Conservation (phyloP, 37 sponge, comb jelly and placozoan genomes). For the Dysidea cf. avara region DNA sequence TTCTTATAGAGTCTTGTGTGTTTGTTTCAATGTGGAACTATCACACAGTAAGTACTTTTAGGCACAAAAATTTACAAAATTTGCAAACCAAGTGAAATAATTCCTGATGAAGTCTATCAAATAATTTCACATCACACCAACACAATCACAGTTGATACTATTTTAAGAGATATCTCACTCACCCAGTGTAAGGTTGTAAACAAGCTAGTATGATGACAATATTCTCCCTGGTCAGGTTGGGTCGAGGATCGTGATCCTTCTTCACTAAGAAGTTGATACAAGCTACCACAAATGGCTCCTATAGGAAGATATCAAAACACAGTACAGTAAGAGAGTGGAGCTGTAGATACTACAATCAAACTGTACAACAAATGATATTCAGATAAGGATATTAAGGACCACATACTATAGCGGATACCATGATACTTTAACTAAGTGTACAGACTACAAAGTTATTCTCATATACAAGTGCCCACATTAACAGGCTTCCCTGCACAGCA, state of each 20-base stretch:
- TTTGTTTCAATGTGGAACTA: no score
- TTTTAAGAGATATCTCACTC: not conserved
- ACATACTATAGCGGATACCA: not conserved
- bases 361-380: no score
- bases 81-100: no score
- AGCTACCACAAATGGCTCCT: constrained; percentile 69
- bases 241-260: constrained; percentile 62
- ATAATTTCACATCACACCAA: no score
- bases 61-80: no score
- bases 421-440: no score
- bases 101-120: no score
- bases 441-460: no score
- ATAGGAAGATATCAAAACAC: not conserved
- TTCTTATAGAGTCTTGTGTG: no score
- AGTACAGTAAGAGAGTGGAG: not conserved
- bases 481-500: not conserved
- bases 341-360: no score
- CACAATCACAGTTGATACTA: not conserved
- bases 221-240: constrained; percentile 62
- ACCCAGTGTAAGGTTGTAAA: constrained; percentile 46
- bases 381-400: not conserved
- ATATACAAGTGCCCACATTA: not conserved
- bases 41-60: no score
- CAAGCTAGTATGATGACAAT: constrained; percentile 58
- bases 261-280: constrained; percentile 63